A percentile compares a stretch with the other conserved stretches of the same genome.
phyloP scores from a whole-genome alignment of 2,113 vertebrate species.

The Nerophis ophidion region DNA sequence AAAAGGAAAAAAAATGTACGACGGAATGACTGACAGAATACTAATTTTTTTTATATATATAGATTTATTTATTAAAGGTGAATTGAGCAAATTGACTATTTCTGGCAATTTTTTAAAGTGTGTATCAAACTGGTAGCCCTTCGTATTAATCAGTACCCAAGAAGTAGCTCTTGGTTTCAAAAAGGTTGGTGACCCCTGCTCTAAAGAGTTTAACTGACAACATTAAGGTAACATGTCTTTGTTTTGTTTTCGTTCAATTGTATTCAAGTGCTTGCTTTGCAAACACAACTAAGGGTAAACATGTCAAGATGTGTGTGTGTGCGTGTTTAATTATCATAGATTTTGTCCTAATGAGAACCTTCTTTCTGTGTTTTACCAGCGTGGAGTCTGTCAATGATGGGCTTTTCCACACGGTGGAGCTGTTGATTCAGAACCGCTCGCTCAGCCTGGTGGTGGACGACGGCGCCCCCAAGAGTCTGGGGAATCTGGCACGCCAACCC shows the following conservation, averaged over 20 bases:
- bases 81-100: no score
- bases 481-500: constrained; percentile 87
- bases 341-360: constrained; percentile 34
- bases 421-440: constrained; percentile 90
- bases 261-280: constrained; percentile 31
- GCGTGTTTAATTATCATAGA: constrained; percentile 21
- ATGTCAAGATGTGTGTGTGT: constrained; percentile 32
- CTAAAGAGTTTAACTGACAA: no score
- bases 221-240: no score
- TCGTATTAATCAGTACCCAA: no score
- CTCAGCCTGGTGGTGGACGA: constrained; percentile 94
- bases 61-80: no score
- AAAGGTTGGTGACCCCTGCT: no score
- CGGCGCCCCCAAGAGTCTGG: constrained; percentile 88
- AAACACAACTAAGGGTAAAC: constrained; percentile 32
- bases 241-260: constrained; percentile 3
- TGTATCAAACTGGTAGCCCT: no score
- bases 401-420: constrained; percentile 89
- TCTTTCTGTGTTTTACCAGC: constrained; percentile 57
- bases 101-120: no score
- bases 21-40: no score
- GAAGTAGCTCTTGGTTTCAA: no score
- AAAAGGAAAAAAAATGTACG: no score
- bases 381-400: constrained; percentile 96
- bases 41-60: no score